Base-by-base conservation (phyloP, 2,888 invertebrate genomes). In the Asteroscopus sphinx region DNA sequence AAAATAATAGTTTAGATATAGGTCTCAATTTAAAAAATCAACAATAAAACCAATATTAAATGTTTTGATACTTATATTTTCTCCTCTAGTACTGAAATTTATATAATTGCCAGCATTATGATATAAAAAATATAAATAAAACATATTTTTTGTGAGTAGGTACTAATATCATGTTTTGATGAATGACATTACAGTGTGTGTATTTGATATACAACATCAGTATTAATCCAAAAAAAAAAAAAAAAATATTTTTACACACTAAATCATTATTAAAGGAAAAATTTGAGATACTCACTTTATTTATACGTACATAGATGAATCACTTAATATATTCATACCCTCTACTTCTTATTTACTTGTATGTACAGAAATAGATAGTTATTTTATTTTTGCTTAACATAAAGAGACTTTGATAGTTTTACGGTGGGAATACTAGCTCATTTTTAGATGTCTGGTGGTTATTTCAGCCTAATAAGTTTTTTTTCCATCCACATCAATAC, bases 341-440 rank as follows among this genome's bases (percentile, higher is more conserved):
- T 62, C 82, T 88, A 87, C 79, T 69, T 64, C 81, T 84, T 83
- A 80, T 74, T 69, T 78, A 83, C 67, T 82, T 84, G 79, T 87
- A 87, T 87, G 74, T 85, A 88, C 85, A 86, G 79, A 82, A 81
- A 87, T 79, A 84, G 80, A 70, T 81, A 85, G 76, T 79, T 80
- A 80, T 83, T 83, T 82, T 76, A 82, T 86, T 80, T 87, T 79
- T 56, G 70, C 71, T 73, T 73, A 87, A 80, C 78, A 81, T 85
- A 90, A 83, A 82, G 32, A 90, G 83, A 91, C 89, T 90, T 91
- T 89, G 85, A 88, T 90, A 86, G 81, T 86, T 85, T 90, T 68
- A 90, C 93, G 93, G 93, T 93, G 93, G 93, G 93, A 92, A 92
- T 82, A 90, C 87, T 90, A 88, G 81, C 81, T 83, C 83, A 81